phyloP scores from a whole-genome alignment of 1,140 invertebrate genomes.

The Bombyx mandarina region DNA sequence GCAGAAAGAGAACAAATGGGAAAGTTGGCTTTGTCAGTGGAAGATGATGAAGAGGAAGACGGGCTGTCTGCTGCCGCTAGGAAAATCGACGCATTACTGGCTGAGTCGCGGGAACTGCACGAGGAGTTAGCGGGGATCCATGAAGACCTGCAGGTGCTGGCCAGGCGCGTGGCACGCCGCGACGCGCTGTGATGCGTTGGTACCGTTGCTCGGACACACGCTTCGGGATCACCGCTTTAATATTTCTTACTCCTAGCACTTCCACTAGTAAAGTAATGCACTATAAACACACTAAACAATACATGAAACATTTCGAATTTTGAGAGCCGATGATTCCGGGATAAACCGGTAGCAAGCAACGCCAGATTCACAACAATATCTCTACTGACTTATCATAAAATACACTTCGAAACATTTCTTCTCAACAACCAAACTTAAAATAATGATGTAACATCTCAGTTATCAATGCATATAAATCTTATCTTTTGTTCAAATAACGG shows the following conservation, averaged over 20 bases:
- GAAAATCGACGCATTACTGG: conserved; percentile 54
- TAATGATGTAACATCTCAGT: no score
- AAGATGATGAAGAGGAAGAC: conserved; percentile 55
- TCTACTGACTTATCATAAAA: no score
- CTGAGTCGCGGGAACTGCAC: conserved; percentile 57
- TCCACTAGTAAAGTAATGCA: background rate
- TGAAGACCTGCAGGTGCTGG: conserved; percentile 68
- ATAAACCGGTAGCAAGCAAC: no score
- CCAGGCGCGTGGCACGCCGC: conserved; percentile 48
- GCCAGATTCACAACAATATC: no score
- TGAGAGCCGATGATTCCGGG: no score
- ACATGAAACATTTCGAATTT: no score
- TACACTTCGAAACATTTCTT: no score
- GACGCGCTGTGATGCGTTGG: conserved; percentile 51
- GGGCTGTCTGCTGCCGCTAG: conserved; percentile 48
- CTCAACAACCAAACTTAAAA: no score
- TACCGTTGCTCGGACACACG: conserved; percentile 38
- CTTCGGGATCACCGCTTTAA: conserved; percentile 7
- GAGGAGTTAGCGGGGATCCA: conserved; percentile 61
- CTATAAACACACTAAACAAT: no score
- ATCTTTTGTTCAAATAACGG: background rate
- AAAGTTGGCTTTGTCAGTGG: conserved; percentile 58
- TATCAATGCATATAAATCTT: no score
- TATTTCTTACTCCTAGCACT: conserved; percentile 17
- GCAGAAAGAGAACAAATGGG: conserved; percentile 56